phyloP scores from a whole-genome alignment of 2,888 invertebrate genomes.

The Eurois occulta region DNA sequence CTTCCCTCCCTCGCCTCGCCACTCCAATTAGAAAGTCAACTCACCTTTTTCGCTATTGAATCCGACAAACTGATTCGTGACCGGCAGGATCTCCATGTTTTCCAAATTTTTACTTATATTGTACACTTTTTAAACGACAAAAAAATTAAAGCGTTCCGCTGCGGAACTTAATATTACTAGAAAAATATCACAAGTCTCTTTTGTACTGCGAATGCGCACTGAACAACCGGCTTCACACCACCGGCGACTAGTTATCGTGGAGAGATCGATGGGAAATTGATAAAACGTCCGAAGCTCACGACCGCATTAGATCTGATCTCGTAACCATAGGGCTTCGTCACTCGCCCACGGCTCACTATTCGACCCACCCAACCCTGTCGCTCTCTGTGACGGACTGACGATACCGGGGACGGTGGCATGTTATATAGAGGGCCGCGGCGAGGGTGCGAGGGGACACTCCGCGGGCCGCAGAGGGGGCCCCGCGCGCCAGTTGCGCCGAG shows the following conservation, averaged over 20 bases:
- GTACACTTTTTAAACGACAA: slow-evolving; percentile 88
- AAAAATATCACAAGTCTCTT: slow-evolving; percentile 91
- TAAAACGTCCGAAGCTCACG: slow-evolving; percentile 84
- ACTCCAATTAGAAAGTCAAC: slow-evolving; percentile 87
- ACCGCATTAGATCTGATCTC: slow-evolving; percentile 90
- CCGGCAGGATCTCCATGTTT: slow-evolving; percentile 95
- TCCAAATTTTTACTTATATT: slow-evolving; percentile 90
- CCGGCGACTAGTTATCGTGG: slow-evolving; percentile 86
- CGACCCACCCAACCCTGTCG: slow-evolving; percentile 89
- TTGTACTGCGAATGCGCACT: slow-evolving; percentile 89
- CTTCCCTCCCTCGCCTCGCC: slow-evolving; percentile 76
- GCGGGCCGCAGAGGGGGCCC: slow-evolving; percentile 85
- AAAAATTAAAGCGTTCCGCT: slow-evolving; percentile 83
- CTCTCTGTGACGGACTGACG: slow-evolving; percentile 89
- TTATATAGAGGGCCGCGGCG: slow-evolving; percentile 88
- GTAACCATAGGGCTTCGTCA: slow-evolving; percentile 89
- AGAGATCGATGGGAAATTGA: slow-evolving; percentile 88
- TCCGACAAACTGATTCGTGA: slow-evolving; percentile 94
- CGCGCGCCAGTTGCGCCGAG: slow-evolving; percentile 85
- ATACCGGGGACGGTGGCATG: slow-evolving; percentile 76
- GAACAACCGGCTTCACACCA: slow-evolving; percentile 81
- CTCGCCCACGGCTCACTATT: slow-evolving; percentile 86
- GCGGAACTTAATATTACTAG: slow-evolving; percentile 87
- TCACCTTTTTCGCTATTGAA: slow-evolving; percentile 94
- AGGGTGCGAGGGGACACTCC: slow-evolving; percentile 82